These are phyloP conservation scores for Clupea harengus DNA, from an alignment of 2,113 vertebrate species.

Conservation along the genomic window DNA sequence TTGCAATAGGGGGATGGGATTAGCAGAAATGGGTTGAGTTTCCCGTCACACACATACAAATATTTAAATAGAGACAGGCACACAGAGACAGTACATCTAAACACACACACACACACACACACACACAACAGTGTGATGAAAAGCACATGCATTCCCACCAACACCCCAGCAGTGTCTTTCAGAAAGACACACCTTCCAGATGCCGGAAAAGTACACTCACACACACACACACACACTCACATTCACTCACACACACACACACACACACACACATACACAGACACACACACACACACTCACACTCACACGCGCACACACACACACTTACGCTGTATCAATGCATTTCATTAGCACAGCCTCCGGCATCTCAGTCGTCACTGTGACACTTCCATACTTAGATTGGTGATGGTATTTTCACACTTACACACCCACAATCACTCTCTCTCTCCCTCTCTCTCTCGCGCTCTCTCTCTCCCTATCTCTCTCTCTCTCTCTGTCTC, in stretches of 20 bases:
- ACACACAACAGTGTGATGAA: neutral
- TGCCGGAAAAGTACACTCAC: neutral
- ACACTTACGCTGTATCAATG: neutral
- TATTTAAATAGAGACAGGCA: neutral
- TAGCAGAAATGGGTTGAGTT: no score
- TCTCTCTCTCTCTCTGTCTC: neutral
- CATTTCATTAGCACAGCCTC: constrained; percentile 35
- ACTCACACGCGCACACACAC: neutral
- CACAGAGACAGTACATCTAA: neutral
- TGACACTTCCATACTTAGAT: constrained; percentile 26
- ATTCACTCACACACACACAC: constrained; percentile 7
- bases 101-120: neutral
- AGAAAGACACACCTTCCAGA: neutral
- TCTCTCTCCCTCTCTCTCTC: neutral
- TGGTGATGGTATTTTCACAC: neutral
- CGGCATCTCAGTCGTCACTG: neutral
- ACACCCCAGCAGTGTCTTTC: neutral
- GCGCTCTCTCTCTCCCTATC: neutral
- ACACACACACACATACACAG: constrained; percentile 9
- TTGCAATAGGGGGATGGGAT: no score
- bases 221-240: no score
- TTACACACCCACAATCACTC: neutral
- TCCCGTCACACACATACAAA: neutral
- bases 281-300: neutral
- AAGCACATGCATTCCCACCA: constrained; percentile 1